Evolutionary conservation across 2,113 vertebrate species (phyloP), one percentile per base, ranked within the genome.

Genomic region (Prinia subflava): DNA sequence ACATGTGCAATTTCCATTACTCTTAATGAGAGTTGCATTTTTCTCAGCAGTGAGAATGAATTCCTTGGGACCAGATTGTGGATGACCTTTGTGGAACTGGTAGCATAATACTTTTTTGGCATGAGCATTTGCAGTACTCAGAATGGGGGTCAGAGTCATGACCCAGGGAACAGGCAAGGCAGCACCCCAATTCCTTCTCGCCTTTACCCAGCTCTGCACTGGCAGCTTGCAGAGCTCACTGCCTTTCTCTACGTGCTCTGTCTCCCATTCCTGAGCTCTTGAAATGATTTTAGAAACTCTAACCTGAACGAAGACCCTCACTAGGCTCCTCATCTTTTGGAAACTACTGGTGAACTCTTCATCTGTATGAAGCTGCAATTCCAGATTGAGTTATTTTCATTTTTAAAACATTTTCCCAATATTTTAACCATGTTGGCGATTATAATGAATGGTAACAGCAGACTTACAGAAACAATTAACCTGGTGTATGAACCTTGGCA

Each of bases 1-100:
- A 93, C 96, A 96, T 85, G 56, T 96, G 85, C 64, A 80, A 76
- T 88, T 97, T 89, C 79, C 93, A 89, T 96, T 94, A 95, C 68
- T 89, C 28, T 63, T 93, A 92, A 94, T 62, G 52, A 80, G 69
- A 95, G 83, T 7, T 85, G 64, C 63, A 6, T 90, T 97, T 94
- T 92, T 92, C 76, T 81, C 69, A 81, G 68, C 33, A 42, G 55
- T 81, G 88, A 92, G 90, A 93, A 94, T 70, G 12, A 78, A 83
- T 93, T 96, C 83, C 76, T 88, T 57, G 47, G 73, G 85, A 80
- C 52, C 18, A 17, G 56, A 41, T 56, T 68, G 88, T 60, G 56
- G 60, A 77, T 71, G 78, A 71, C 77, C 74, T 68, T 52, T 89
- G 77, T 75, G 49, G 74, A 92, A 94, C 52, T 37, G 56, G 83